Conservation (phyloP, 2,888 invertebrate genomes). For the Drosophila longiperda region DNA sequence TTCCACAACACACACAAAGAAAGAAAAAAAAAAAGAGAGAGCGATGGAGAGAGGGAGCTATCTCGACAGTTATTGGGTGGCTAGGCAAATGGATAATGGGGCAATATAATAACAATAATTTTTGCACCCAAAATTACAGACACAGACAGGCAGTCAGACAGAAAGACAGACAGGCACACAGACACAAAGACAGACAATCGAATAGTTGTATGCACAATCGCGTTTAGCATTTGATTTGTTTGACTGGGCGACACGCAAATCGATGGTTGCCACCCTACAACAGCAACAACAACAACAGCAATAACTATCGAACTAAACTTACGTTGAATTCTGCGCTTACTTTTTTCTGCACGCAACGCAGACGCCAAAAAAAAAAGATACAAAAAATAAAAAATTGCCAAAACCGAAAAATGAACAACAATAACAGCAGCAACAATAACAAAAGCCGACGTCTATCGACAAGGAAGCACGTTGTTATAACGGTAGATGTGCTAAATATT, state of each 20-base stretch:
- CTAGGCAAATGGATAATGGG: constrained; percentile 46
- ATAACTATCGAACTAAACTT: constrained; percentile 38
- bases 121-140: constrained; percentile 42
- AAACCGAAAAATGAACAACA: constrained; percentile 7
- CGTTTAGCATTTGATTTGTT: constrained; percentile 64
- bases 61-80: constrained; percentile 49
- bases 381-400: constrained; percentile 6
- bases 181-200: constrained; percentile 26
- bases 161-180: neutral
- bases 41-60: neutral
- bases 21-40: neutral
- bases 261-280: constrained; percentile 68
- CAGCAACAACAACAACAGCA: constrained; percentile 27
- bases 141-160: neutral
- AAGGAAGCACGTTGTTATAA: constrained; percentile 75
- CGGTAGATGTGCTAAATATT: constrained; percentile 63
- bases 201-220: constrained; percentile 53
- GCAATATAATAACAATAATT: constrained; percentile 58
- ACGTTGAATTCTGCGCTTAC: constrained; percentile 74
- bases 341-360: constrained; percentile 71
- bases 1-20: constrained; percentile 31
- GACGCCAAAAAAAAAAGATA: constrained; percentile 31
- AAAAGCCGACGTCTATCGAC: constrained; percentile 47
- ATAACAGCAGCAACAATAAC: constrained; percentile 17
- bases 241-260: constrained; percentile 73